These are phyloP conservation scores for Chionoecetes opilio DNA, from an alignment of 1,140 invertebrate genomes.

Conservation along the genomic window DNA sequence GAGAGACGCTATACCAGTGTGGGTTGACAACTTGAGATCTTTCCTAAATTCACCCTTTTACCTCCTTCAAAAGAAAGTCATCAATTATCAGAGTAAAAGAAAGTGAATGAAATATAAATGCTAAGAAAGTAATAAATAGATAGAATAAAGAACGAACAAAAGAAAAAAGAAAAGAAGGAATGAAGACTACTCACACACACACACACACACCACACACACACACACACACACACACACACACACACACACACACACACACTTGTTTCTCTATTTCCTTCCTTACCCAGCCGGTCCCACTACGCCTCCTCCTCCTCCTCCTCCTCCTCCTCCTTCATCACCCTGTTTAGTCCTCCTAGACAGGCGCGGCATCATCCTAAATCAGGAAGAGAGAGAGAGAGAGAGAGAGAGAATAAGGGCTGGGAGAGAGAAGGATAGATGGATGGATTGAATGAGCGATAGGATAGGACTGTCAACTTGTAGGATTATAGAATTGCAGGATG, in stretches of 20 bases:
- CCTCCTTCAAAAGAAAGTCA: too few species aligned
- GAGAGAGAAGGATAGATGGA: neutral
- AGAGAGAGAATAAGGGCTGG: neutral
- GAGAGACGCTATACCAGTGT: too few species aligned
- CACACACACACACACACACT: conserved; percentile 16
- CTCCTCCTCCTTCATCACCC: neutral
- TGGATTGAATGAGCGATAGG: neutral
- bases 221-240: conserved; percentile 27
- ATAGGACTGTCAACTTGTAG: too few species aligned
- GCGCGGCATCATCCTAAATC: conserved; percentile 11
- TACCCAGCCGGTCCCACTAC: neutral
- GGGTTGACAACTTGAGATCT: too few species aligned
- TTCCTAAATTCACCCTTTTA: too few species aligned
- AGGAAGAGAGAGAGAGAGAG: neutral
- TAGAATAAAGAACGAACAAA: neutral
- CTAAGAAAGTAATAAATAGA: too few species aligned
- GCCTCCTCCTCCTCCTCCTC: too few species aligned
- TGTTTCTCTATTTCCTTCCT: conserved; percentile 19
- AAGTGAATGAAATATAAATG: too few species aligned
- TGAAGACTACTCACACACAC: neutral
- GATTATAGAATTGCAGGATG: too few species aligned
- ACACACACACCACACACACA: conserved; percentile 23
- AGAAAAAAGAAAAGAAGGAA: neutral
- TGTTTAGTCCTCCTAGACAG: conserved; percentile 5
- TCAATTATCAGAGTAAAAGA: too few species aligned